Evolutionary conservation across 92 coral and sea anemone species (phyloP), one percentile per base, ranked within the genome.

Genomic region (Siderastrea radians): DNA sequence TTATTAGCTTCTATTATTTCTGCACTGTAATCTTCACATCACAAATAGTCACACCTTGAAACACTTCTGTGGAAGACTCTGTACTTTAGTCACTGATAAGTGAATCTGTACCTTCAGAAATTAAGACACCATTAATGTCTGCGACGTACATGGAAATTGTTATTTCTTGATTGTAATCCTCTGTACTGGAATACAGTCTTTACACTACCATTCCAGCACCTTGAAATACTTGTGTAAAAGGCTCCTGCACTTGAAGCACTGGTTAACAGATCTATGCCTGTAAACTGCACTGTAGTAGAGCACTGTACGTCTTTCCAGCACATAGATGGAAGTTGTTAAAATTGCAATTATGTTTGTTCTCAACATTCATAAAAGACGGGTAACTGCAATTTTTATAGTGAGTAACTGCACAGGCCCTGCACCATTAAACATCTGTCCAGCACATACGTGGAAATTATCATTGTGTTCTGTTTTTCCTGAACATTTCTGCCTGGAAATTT

Each of bases 401-500:
- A 13, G 14, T 13, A 13, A 16, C 16, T 4, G 16, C 66, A 13
- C 66, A 61, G 26, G 6, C 3, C 4, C 3, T 16, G 6, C 66
- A 61, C 19, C 14, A 26, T 63, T 47, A n/a, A 64, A 43, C 69
- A 63, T 59, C 64, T 59, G 64, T 69, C 57, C 53, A 46, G 75
- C 53, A 11, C 71, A 63, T 70, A 70, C 74, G 26, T 43, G 61
- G 51, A 48, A 38, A 45, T 61, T 84, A 63, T 7, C 12, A 26
- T 48, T 68, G 50, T 68, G 26, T 68, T 58, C 57, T 74, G 48
- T 84, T 16, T 80, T 2, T 48, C 10, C 78, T 51, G 46, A 51
- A 52, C 80, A 57, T 45, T 77, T 49, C 58, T 62, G 6, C 52
- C 58, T 79, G 73, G 67, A 10, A 5, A 38, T 81, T 67, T 54